Evolutionary conservation across 2,797 vertebrate species (phyloP), one percentile per base, ranked within the genome.

Genomic region (Garrulus glandarius): DNA sequence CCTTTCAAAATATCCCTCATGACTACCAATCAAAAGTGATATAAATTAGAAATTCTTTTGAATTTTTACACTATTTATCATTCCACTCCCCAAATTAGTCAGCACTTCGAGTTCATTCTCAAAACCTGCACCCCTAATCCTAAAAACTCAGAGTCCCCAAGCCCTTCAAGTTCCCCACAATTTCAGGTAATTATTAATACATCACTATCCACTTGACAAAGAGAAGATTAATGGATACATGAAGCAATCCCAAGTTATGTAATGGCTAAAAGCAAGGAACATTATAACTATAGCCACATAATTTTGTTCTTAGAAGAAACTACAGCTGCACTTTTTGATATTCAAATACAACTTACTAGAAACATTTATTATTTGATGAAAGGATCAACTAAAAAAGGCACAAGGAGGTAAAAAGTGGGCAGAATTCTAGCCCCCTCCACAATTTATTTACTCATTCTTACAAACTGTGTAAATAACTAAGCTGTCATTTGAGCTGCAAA

Each of bases 1-100:
- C 91, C 95, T 95, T 95, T 96, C 83, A 93, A 93, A 97, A 93
- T 89, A 95, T 79, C 83, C 83, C 83, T 87, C 87, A 72, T 93
- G 89, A 94, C 83, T 96, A 94, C 94, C 89, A 92, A 95, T 95
- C 90, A 95, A 84, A 96, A 93, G 71, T 50, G 52, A 87, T 93
- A 92, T 93, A 88, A 95, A 92, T 93, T 93, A 92, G 80, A 94
- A 91, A 82, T 82, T 87, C 44, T 86, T 96, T 80, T 80, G 77
- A 92, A 83, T 17, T 90, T 79, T 57, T 84, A 67, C 60, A 47
- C 75, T 80, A 89, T 90, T 94, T 95, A 74, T 95, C 87, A 87
- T 84, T 95, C 44, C 18, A 74, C 23, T 90, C 46, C 49, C 80
- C 74, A 86, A 96, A 90, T 86, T 50, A 76, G 43, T 93, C 82